phyloP scores from a whole-genome alignment of 2,888 invertebrate species.

The Cryptocheilus praepositus region DNA sequence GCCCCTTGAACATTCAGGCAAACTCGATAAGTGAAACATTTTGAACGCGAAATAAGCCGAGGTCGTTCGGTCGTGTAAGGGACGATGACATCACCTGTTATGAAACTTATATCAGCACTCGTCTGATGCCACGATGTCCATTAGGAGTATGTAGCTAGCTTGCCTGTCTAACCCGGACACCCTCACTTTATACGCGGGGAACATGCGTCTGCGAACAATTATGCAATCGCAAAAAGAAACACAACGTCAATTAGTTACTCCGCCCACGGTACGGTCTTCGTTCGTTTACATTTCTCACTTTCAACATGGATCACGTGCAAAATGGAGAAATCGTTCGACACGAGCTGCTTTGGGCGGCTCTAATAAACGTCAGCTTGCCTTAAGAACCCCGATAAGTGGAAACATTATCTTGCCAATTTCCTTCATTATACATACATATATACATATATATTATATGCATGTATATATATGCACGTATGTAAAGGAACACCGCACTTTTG shows the following conservation, averaged over 20 bases:
- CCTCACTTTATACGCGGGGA: constrained; percentile 98
- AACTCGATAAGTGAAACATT: not conserved
- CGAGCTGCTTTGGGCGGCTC: too few relatives aligned
- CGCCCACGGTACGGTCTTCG: constrained; percentile 48
- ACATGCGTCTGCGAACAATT: constrained; percentile 90
- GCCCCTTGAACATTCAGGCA: not conserved
- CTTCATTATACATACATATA: too few relatives aligned
- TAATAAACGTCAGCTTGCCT: too few relatives aligned
- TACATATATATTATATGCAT: too few relatives aligned
- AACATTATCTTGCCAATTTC: too few relatives aligned
- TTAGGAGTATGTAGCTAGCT: constrained; percentile 97
- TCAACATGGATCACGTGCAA: too few relatives aligned
- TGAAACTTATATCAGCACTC: constrained; percentile 97
- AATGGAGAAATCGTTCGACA: too few relatives aligned
- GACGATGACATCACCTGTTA: constrained; percentile 83
- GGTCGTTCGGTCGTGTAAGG: constrained; percentile 27
- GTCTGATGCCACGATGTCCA: constrained; percentile 98
- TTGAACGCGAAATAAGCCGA: constrained; percentile 19
- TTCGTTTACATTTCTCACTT: not conserved
- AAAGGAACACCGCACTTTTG: too few relatives aligned
- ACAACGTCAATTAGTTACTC: constrained; percentile 60
- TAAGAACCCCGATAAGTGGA: too few relatives aligned
- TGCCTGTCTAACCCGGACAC: constrained; percentile 97
- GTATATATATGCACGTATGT: too few relatives aligned
- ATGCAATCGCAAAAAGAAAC: constrained; percentile 68